phyloP scores from a whole-genome alignment of 2,113 vertebrate genomes.

The Gadus chalcogrammus region DNA sequence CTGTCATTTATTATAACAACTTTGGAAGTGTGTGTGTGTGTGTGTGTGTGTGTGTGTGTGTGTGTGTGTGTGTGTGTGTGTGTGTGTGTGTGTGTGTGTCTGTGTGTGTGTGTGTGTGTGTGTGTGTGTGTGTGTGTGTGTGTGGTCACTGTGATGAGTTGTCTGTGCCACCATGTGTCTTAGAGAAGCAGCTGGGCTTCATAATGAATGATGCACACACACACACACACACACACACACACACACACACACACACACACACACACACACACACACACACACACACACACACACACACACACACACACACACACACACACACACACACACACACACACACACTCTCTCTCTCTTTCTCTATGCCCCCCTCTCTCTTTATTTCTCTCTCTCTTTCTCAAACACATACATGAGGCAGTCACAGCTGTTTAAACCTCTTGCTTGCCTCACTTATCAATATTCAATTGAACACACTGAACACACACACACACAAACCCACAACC shows the following conservation, averaged over 20 bases:
- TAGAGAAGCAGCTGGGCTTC: conserved; percentile 62
- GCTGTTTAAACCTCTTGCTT: conserved; percentile 53
- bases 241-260: no score
- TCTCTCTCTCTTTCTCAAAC: no score
- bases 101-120: background rate
- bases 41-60: background rate
- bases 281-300: no score
- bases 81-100: background rate
- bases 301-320: no score
- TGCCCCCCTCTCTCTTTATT: no score
- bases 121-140: background rate
- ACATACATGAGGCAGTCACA: conserved; percentile 57
- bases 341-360: no score
- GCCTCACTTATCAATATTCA: conserved; percentile 68
- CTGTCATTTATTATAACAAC: conserved; percentile 36
- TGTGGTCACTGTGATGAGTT: conserved; percentile 39
- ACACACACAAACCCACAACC: conserved; percentile 4
- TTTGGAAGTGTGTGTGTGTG: conserved; percentile 9
- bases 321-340: no score
- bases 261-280: no score
- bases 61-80: background rate
- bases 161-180: conserved; percentile 32
- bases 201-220: conserved; percentile 66
- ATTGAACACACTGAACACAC: conserved; percentile 37
- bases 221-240: conserved; percentile 28